Base-by-base conservation (phyloP, 2,888 invertebrate genomes). In the Cheilosia scutellata region DNA sequence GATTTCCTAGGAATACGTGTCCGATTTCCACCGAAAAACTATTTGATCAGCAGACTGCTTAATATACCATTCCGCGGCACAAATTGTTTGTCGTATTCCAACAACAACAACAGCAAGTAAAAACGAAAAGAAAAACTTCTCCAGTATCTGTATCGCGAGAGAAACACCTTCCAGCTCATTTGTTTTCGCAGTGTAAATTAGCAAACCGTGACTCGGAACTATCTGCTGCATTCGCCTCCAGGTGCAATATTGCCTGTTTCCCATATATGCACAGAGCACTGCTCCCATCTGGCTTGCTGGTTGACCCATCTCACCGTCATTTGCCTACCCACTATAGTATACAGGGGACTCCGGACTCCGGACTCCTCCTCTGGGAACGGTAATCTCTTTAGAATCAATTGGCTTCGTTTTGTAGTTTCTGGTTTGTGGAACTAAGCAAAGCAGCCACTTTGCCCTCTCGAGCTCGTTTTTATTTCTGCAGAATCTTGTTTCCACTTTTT, bases 171-270 rank as follows among this genome's bases (percentile, higher is more conserved):
- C 82, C 65, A 76, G 76, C 86, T 86, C 86, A 86, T 86, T 86
- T 86, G 86, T 86, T 86, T 82, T 86, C 82, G 86, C 62, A 82
- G 82, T 72, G 86, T 82, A 86, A 86, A 86, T 86, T 86, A 86
- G 86, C 62, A 86, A 86, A 86, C 86, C 86, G 86, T 86, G 86
- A 86, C 86, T 72, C 62, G 70, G 49, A 72, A 86, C 82, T 86
- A 86, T 86, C 62, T 82, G 76, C 77, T 62, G 40, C 47, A 66
- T 82, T 86, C 55, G 72, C 71, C 80, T 82, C 76, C 80, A 86
- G 82, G 86, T 86, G 80, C 80, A 76, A 86, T 82, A 86, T 76
- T 80, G 75, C 58, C 75, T 62, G 7, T 44, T 80, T 70, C 76
- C 86, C 76, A 76, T 66, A 75, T 49, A 33, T 47, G 51, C 37